Conservation (phyloP, 1,140 invertebrate species). For the Camponotus pennsylvanicus region DNA sequence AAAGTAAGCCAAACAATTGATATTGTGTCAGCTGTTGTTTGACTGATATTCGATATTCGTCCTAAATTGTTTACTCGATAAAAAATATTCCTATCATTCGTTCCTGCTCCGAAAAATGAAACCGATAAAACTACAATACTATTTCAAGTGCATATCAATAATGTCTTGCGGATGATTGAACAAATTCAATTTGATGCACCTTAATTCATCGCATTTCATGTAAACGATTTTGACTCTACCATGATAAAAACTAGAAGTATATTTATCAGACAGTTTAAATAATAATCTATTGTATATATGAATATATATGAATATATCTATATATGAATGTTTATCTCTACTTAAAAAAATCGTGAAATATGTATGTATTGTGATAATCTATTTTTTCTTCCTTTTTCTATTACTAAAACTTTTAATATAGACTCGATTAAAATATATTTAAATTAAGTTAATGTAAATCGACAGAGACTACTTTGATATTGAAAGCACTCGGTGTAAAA, state of each 20-base stretch:
- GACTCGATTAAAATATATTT: slow-evolving; percentile 15
- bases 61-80: slow-evolving; percentile 22
- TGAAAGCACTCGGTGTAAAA: background rate
- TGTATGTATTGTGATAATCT: background rate
- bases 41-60: background rate
- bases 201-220: background rate
- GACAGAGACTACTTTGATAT: background rate
- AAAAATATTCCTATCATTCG: background rate
- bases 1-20: slow-evolving; percentile 47
- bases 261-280: background rate
- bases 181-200: background rate
- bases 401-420: background rate
- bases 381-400: background rate
- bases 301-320: no score
- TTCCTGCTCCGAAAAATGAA: slow-evolving; percentile 3
- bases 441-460: background rate
- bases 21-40: background rate
- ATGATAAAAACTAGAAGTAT: background rate
- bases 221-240: background rate
- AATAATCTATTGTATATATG: no score
- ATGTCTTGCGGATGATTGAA: background rate
- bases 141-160: slow-evolving; percentile 2
- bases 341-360: background rate
- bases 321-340: background rate
- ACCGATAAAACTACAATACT: background rate